Conservation (phyloP, 2,888 invertebrate species). For the Hedya salicella region DNA sequence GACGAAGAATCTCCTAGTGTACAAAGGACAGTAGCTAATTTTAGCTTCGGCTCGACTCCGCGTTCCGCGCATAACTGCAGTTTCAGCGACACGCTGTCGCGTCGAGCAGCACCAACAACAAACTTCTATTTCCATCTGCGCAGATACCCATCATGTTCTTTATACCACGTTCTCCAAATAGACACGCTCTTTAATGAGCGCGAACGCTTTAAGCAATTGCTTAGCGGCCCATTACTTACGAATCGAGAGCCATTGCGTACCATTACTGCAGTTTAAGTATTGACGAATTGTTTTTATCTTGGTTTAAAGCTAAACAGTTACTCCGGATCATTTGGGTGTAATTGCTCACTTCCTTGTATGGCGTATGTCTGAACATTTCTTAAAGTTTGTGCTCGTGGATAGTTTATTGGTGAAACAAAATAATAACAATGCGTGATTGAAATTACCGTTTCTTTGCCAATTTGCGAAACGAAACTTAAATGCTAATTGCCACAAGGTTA, state of each 20-base stretch:
- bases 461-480: slow-evolving; percentile 37
- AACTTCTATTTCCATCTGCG: slow-evolving; percentile 28
- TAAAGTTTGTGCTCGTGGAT: neutral
- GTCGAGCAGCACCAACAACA: slow-evolving; percentile 28
- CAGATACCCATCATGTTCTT: slow-evolving; percentile 25
- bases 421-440: slow-evolving; percentile 35
- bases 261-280: slow-evolving; percentile 34
- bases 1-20: slow-evolving; percentile 54
- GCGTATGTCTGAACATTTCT: slow-evolving; percentile 4
- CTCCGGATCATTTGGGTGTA: slow-evolving; percentile 13
- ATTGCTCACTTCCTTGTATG: slow-evolving; percentile 18
- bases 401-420: neutral
- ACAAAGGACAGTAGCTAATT: slow-evolving; percentile 70
- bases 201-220: slow-evolving; percentile 31
- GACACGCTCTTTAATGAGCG: slow-evolving; percentile 23
- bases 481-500: slow-evolving; percentile 36
- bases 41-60: slow-evolving; percentile 62
- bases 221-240: slow-evolving; percentile 35
- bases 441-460: slow-evolving; percentile 37
- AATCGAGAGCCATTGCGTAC: slow-evolving; percentile 32
- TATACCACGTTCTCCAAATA: slow-evolving; percentile 20
- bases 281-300: slow-evolving; percentile 34
- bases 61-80: slow-evolving; percentile 64
- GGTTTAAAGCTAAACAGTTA: slow-evolving; percentile 24
- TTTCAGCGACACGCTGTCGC: slow-evolving; percentile 44